Conservation (phyloP, 2,888 invertebrate species). For the Cerceris ruficornis region DNA sequence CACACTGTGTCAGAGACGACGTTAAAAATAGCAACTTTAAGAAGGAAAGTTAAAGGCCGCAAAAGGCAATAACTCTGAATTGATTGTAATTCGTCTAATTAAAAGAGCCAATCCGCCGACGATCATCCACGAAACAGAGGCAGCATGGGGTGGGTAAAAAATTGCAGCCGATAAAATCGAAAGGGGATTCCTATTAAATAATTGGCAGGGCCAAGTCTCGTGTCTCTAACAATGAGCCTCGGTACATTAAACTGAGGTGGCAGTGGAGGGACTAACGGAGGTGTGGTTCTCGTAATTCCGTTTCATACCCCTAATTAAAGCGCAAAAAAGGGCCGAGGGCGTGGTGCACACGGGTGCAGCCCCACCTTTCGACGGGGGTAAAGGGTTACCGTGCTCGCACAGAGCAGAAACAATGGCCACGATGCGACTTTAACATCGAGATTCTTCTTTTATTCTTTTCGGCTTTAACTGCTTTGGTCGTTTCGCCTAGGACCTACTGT, state of each 20-base stretch:
- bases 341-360: conserved; percentile 74
- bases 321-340: conserved; percentile 71
- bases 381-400: conserved; percentile 54
- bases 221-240: conserved; percentile 5
- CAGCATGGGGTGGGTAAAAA: not conserved
- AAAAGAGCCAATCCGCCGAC: not conserved
- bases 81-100: not conserved
- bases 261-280: conserved; percentile 56
- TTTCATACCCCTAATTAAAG: conserved; percentile 69
- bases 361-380: conserved; percentile 72
- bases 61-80: not conserved
- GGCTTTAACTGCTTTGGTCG: too few relatives aligned
- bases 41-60: not conserved
- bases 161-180: conserved; percentile 1
- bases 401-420: conserved; percentile 59
- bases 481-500: too few relatives aligned
- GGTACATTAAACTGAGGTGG: conserved; percentile 56
- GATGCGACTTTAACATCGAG: not conserved
- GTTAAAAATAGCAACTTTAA: not conserved
- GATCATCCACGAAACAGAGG: not conserved
- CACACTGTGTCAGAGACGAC: too few relatives aligned
- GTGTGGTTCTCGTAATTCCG: conserved; percentile 68
- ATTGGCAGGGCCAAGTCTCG: not conserved
- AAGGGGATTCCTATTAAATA: conserved; percentile 2
- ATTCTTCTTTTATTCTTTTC: too few relatives aligned